Conservation (phyloP, 2,888 invertebrate species). For the Mythimna impura region DNA sequence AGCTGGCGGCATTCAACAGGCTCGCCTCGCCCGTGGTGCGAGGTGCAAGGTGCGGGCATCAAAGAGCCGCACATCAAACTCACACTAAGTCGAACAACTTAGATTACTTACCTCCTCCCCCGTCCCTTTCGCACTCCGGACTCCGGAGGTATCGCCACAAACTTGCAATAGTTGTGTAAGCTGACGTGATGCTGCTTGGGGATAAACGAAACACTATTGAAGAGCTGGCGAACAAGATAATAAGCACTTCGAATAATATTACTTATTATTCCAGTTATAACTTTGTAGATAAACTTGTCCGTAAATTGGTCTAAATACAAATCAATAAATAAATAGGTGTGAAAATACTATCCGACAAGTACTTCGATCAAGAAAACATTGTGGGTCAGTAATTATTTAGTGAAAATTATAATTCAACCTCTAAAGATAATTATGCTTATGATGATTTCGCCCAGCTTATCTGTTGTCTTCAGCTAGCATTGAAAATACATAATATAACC, state of each 20-base stretch:
- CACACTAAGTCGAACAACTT: conserved; percentile 51
- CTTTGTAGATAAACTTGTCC: not conserved
- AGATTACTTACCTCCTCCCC: conserved; percentile 31
- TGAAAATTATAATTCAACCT: not conserved
- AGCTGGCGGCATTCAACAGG: conserved; percentile 21
- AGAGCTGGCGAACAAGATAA: conserved; percentile 1
- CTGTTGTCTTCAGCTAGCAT: not conserved
- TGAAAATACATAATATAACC: not conserved
- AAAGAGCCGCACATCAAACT: conserved; percentile 29
- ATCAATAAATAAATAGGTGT: not conserved
- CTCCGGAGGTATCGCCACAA: conserved; percentile 4
- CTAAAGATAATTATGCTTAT: not conserved
- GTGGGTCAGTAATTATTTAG: not conserved
- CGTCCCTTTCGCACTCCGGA: not conserved
- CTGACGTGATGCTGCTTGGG: not conserved
- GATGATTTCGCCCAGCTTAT: conserved; percentile 1
- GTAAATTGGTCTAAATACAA: not conserved
- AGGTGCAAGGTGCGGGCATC: conserved; percentile 10
- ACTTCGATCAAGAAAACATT: not conserved
- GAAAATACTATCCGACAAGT: not conserved
- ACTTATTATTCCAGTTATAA: not conserved
- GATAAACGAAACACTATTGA: conserved; percentile 5
- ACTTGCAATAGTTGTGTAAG: conserved; percentile 18
- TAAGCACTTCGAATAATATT: not conserved
- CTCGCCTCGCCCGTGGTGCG: too few species aligned